phyloP scores from a whole-genome alignment of 2,113 vertebrate species.

The Chauna torquata region DNA sequence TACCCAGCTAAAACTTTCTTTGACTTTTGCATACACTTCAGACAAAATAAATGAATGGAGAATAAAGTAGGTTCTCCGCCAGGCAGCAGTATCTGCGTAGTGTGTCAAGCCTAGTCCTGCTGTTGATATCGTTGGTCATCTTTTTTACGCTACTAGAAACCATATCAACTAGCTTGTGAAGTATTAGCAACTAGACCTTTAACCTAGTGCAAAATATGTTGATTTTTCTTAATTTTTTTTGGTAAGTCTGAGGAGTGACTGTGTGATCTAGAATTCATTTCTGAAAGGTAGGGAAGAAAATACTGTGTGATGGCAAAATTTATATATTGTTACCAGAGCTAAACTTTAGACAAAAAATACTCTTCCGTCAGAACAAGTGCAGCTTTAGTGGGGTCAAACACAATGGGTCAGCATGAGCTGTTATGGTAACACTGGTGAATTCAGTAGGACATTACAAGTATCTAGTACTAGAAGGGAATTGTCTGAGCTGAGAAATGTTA shows the following conservation, averaged over 20 bases:
- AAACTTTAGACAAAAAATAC: background rate
- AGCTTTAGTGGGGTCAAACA: rapidly evolving
- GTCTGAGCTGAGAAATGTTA: background rate
- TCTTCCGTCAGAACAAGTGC: background rate
- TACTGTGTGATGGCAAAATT: rapidly evolving
- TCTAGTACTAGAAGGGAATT: background rate
- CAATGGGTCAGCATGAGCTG: background rate
- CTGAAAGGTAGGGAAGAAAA: background rate
- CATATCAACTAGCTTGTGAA: background rate
- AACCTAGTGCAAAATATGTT: background rate
- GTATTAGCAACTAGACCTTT: background rate
- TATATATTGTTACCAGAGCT: background rate
- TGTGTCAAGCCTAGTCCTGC: background rate
- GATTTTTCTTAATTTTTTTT: background rate
- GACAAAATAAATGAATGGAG: background rate
- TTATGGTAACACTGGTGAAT: background rate
- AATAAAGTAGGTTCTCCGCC: background rate
- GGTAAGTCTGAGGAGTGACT: background rate
- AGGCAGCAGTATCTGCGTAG: background rate
- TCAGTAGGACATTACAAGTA: background rate
- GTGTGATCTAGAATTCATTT: background rate
- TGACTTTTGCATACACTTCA: background rate
- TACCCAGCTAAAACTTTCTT: background rate
- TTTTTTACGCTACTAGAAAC: background rate
- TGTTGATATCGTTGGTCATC: background rate